These are phyloP conservation scores for Papilio protenor DNA, from an alignment of 2,888 invertebrate genomes.

Conservation along the genomic window DNA sequence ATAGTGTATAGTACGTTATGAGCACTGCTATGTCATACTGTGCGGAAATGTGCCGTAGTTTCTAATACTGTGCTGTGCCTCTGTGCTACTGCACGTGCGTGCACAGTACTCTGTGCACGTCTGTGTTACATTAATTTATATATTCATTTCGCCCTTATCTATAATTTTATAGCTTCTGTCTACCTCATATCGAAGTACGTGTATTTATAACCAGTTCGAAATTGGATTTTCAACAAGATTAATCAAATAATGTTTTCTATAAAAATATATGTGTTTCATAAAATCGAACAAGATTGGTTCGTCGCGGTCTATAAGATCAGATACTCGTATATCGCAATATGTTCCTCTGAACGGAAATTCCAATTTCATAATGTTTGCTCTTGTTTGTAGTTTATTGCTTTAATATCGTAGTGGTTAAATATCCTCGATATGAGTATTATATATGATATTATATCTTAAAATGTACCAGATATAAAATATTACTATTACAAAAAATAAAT, in stretches of 20 bases:
- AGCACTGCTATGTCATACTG: too few species aligned
- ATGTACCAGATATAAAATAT: too few species aligned
- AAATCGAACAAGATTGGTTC: conserved; percentile 8
- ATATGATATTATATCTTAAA: neutral
- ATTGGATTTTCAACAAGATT: neutral
- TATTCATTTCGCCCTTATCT: neutral
- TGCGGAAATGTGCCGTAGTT: too few species aligned
- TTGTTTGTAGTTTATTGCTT: conserved; percentile 37
- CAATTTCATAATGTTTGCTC: conserved; percentile 29
- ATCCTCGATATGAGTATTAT: neutral
- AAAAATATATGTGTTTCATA: conserved; percentile 11
- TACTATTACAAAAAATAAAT: too few species aligned
- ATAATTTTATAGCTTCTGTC: neutral
- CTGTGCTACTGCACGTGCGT: too few species aligned
- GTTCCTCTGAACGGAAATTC: conserved; percentile 19
- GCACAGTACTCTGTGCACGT: too few species aligned
- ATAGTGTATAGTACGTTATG: too few species aligned
- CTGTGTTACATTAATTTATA: neutral
- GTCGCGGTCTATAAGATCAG: conserved; percentile 18
- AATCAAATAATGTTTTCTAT: conserved; percentile 10
- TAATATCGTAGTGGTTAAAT: conserved; percentile 34
- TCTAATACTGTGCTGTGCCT: too few species aligned
- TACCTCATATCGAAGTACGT: neutral
- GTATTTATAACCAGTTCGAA: neutral
- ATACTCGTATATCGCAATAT: conserved; percentile 26